Base-by-base conservation (phyloP, 2,797 vertebrate genomes). In the Sparus aurata region DNA sequence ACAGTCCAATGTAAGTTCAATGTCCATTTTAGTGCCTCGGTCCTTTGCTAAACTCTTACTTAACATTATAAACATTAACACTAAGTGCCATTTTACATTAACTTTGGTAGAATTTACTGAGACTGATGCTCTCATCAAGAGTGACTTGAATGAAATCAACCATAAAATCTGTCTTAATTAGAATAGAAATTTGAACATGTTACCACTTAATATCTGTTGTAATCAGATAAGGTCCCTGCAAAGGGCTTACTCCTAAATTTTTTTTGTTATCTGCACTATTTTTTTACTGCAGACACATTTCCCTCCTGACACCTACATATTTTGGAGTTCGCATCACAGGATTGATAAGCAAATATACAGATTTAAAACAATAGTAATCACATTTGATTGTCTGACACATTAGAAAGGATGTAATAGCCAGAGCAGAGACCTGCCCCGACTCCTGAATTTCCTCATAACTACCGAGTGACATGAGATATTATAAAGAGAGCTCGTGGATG, bases 21-120 rank as follows among this genome's bases (percentile, higher is more conserved):
- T 43, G 79, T 72, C 17, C 38, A 30, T 17, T 43, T 72, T 4
- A 8, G 25, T 7, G 18, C 47, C 52, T 60, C 27, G 30, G 69
- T 62, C 7, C 4, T 49, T 38, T 55, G 3, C 16, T 3, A 11
- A 47, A 45, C 68, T 61, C 60, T 58, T 18, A 53, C 49, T 76
- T 9, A 67, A 3, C 34, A 80, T 65, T 22, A 67, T 68, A 87
- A 86, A 82, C 79, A 89, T 85, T 85, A 88, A 87, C 86, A 64
- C 12, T 47, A 45, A 4, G 18, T 30, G 20, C 1, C 10, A 62
- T 85, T 88, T 85, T 54, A 67, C 63, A 87, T 90, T 74, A 81
- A 86, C 85, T 71, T 76, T 22, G 3, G 4, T 12, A 66, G 52
- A 66, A 46, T 68, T 57, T 11, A 66, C 30, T 23, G 18, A 1